These are phyloP conservation scores for Platysternon megacephalum DNA, from an alignment of 2,113 vertebrate genomes.

Conservation along the genomic window DNA sequence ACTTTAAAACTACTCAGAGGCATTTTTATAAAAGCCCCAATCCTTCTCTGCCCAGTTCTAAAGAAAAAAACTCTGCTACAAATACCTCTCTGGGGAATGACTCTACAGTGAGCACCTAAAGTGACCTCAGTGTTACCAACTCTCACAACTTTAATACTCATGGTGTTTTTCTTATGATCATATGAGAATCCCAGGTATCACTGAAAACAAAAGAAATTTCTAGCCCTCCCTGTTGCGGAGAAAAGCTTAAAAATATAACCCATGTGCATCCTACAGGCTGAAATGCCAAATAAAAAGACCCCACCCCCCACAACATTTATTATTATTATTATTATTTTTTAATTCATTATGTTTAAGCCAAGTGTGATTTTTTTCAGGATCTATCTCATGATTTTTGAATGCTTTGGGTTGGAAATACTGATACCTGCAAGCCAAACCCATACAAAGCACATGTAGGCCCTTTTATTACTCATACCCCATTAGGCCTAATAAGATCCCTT, in stretches of 20 bases:
- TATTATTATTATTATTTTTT: too few species aligned
- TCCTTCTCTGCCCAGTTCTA: background rate
- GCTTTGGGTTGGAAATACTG: background rate
- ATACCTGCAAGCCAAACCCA: background rate
- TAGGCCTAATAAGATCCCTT: background rate
- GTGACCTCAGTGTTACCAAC: background rate
- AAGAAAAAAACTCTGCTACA: background rate
- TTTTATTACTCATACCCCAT: background rate
- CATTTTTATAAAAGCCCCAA: background rate
- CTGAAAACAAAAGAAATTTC: background rate
- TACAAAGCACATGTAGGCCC: background rate
- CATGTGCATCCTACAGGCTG: too few species aligned
- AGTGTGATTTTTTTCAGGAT: constrained; percentile 39
- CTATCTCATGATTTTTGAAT: background rate
- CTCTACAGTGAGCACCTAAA: background rate
- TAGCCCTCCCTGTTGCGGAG: background rate
- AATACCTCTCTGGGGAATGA: background rate
- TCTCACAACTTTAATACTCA: background rate
- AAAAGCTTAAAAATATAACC: background rate
- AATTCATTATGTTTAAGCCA: constrained; percentile 47
- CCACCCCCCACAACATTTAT: background rate
- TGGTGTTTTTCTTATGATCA: background rate
- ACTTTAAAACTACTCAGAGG: background rate
- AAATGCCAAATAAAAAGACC: background rate
- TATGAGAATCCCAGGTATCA: background rate